Conservation (phyloP, 2,888 invertebrate genomes). For the Masnerella sp. region DNA sequence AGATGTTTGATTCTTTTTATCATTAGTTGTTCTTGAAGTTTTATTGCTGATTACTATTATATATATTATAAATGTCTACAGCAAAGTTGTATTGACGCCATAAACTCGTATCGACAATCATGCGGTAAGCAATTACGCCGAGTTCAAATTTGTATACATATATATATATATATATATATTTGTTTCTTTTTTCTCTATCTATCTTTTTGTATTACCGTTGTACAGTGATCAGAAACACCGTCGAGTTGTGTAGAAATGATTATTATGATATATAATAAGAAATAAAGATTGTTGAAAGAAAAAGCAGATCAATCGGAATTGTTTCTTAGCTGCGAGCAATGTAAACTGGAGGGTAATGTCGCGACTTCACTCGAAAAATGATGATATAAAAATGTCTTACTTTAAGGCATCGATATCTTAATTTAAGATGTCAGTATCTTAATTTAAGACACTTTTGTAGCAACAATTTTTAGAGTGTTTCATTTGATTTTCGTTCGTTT, state of each 20-base stretch:
- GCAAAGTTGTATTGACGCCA: slow-evolving; percentile 45
- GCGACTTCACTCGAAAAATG: no score
- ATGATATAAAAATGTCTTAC: no score
- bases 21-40: slow-evolving; percentile 50
- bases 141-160: slow-evolving; percentile 47
- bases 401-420: no score
- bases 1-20: slow-evolving; percentile 51
- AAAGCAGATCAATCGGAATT: slow-evolving; percentile 20
- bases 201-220: slow-evolving; percentile 45
- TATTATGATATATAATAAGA: no score
- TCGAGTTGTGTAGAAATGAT: slow-evolving; percentile 43
- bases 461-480: no score
- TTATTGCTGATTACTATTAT: slow-evolving; percentile 49
- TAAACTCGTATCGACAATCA: slow-evolving; percentile 29
- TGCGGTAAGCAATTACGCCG: slow-evolving; percentile 27
- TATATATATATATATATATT: slow-evolving; percentile 19
- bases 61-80: slow-evolving; percentile 45
- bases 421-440: no score
- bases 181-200: slow-evolving; percentile 22
- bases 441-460: no score
- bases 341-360: no score
- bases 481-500: no score
- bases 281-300: slow-evolving; percentile 55
- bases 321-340: slow-evolving; percentile 8
- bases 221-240: slow-evolving; percentile 36